Evolutionary conservation across 1,140 invertebrate genomes (phyloP).

Genomic region (Platyura marginata): DNA sequence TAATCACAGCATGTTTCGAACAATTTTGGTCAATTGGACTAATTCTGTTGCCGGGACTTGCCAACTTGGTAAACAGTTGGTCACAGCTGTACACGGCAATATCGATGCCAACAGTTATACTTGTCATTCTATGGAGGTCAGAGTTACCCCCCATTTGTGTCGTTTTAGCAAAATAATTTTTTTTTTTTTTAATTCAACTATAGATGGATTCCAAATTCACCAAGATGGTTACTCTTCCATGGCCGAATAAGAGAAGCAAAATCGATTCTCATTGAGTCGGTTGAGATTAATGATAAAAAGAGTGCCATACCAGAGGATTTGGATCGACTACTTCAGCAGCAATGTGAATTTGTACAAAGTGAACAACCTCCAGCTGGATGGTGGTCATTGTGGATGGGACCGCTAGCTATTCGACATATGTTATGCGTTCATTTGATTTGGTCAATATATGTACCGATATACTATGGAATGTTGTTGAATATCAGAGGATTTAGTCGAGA

Average conservation of each 20-base stretch:
- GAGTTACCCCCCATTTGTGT: not conserved
- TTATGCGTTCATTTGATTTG: constrained; percentile 17
- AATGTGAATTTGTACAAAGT: constrained; percentile 13
- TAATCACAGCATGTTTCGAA: constrained; percentile 24
- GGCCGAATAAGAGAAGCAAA: constrained; percentile 15
- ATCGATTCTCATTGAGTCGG: constrained; percentile 17
- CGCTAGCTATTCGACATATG: constrained; percentile 13
- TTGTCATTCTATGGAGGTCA: constrained; percentile 18
- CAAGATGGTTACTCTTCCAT: constrained; percentile 22
- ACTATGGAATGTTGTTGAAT: constrained; percentile 25
- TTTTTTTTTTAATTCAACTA: too few relatives aligned
- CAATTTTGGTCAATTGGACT: constrained; percentile 26
- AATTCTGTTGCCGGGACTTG: constrained; percentile 21
- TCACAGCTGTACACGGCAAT: constrained; percentile 25
- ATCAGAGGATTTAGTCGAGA: constrained; percentile 23
- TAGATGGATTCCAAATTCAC: constrained; percentile 26
- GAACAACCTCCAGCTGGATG: constrained; percentile 13
- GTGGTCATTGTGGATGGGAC: constrained; percentile 16
- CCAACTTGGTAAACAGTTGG: constrained; percentile 23
- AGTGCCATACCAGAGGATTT: constrained; percentile 17
- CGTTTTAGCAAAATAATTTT: too few relatives aligned
- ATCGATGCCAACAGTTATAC: constrained; percentile 21
- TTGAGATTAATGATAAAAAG: constrained; percentile 19
- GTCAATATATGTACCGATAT: constrained; percentile 23
- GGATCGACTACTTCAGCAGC: constrained; percentile 13